Percentiles rank a stretch among this genome's conserved stretches.
Evolutionary conservation across 2,113 vertebrate species (phyloP).

Genomic region (Aspiorhynchus laticeps): DNA sequence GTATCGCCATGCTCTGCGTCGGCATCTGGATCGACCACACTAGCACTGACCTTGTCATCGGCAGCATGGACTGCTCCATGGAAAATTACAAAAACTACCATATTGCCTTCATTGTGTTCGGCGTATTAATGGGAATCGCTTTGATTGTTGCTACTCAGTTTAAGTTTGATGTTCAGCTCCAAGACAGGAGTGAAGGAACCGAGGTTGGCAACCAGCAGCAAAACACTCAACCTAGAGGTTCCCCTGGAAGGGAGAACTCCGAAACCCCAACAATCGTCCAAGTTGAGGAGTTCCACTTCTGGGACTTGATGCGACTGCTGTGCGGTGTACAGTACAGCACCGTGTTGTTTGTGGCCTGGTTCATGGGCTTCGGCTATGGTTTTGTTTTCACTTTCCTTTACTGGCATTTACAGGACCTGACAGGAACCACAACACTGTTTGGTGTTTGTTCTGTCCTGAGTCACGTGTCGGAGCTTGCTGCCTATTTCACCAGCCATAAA

Average conservation of each 20-base stretch:
- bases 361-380: conserved; percentile 98
- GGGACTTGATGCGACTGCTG: conserved; percentile 84
- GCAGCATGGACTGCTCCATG: conserved; percentile 78
- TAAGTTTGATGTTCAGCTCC: conserved; percentile 82
- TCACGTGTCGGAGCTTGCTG: conserved; percentile 90
- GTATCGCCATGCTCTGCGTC: conserved; percentile 91
- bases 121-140: conserved; percentile 88
- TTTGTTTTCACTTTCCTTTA: conserved; percentile 98
- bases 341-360: conserved; percentile 94
- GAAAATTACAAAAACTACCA: conserved; percentile 88
- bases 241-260: conserved; percentile 58
- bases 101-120: conserved; percentile 92
- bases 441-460: conserved; percentile 93
- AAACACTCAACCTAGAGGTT: conserved; percentile 62
- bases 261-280: conserved; percentile 27
- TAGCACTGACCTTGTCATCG: conserved; percentile 68
- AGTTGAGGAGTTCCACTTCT: conserved; percentile 79
- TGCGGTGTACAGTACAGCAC: conserved; percentile 93
- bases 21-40: conserved; percentile 96
- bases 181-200: conserved; percentile 64
- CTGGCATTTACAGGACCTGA: conserved; percentile 94
- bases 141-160: conserved; percentile 93
- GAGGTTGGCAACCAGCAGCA: conserved; percentile 71
- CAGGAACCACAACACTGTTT: conserved; percentile 93
- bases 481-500: conserved; percentile 97